Base-by-base conservation (phyloP, 2,113 vertebrate species). In the Dendropsophus ebraccatus region DNA sequence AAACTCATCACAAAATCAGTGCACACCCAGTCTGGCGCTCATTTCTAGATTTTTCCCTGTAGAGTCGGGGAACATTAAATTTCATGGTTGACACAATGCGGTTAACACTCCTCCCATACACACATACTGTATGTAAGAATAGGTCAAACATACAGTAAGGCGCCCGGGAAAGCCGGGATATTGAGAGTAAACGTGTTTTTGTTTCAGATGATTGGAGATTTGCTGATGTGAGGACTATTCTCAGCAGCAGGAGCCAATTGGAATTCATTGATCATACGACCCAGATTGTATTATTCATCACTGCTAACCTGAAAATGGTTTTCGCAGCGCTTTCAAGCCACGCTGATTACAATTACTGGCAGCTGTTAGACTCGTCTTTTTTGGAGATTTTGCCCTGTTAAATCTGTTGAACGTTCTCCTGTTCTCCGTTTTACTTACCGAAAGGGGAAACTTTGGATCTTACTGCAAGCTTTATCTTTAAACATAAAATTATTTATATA, bases 281-380 rank as follows among this genome's bases (percentile, higher is more conserved):
- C 37, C 67, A 70, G 67, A 70, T 70, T 70, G 67, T 70, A 41
- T 70, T 70, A 70, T 70, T 70, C 19, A 70, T 70, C 32, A 41
- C 35, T 41, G 32, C 28, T 70, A 70, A 70, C 67, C 67, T 70
- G 67, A 41, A 70, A 70, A 70, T 37, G 67, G 32, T 41, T 70
- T 16, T 41, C 8, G 32, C 35, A 23, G 67, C 19, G 67, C 19
- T 41, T 70, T 70, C 32, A 70, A 70, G 32, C 67, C 35, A 41
- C 35, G 17, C 35, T 70, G 67, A 70, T 70, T 70, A 70, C 67
- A 70, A 70, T 70, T 70, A 70, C 67, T 70, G 67, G 67, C 67
- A 70, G 67, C 28, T 70, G 35, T 21, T 23, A 23, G 19, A 41
- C 17, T 70, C 13, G 5, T 65, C 35, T 37, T 21, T 69, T 16